Base-by-base conservation (phyloP, 30 jellyfish, hydroid and myxozoan genomes). In the Chrysaora quinquecirrha region DNA sequence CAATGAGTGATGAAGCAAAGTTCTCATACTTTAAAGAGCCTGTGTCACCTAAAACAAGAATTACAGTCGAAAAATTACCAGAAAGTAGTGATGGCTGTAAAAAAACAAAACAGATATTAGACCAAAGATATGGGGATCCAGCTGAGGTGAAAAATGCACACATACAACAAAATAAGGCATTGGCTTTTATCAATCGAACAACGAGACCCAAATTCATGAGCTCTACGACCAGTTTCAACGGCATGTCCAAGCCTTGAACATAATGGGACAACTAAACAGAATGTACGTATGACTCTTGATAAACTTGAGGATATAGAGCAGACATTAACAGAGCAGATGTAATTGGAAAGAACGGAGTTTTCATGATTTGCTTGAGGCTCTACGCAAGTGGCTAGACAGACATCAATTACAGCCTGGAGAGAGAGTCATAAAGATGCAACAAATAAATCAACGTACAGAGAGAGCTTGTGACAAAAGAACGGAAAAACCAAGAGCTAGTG, bases 71-170 rank as follows among this genome's bases (percentile, higher is more conserved):
- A 3, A 58, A 58, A 25, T 20, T 58, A 58, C 71, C 71, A 58
- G 71, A 3, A 20, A 65, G 46, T 6, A 31, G 30, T 49, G 90
- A 78, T 30, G 90, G 90, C 4, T 78, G 63, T 33, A 73, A 62
- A 69, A 63, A 72, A 63, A 77, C 90, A 2, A 63, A 78, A 38
- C 14, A 85, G 34, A 78, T 64, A 24, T 34, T 62, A 34, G 29
- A 78, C 6, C 54, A 38, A 38, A 38, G 54, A 38, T 38, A 38
- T 38, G 54, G 54, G 14, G 54, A 38, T 14, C 49, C 90, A 20
- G 61, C 81, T 33, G 90, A 78, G 46, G 90, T 78, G 19, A 84
- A 48, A 11, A 78, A 78, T 65, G 90, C 90, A 9, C 90, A 78
- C 47, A 64, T 78, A 10, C 90, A 78, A 38, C 35, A 43, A 28